These are phyloP conservation scores for Prietella phreatophila DNA, from an alignment of 2,113 vertebrate species.

Conservation along the genomic window DNA sequence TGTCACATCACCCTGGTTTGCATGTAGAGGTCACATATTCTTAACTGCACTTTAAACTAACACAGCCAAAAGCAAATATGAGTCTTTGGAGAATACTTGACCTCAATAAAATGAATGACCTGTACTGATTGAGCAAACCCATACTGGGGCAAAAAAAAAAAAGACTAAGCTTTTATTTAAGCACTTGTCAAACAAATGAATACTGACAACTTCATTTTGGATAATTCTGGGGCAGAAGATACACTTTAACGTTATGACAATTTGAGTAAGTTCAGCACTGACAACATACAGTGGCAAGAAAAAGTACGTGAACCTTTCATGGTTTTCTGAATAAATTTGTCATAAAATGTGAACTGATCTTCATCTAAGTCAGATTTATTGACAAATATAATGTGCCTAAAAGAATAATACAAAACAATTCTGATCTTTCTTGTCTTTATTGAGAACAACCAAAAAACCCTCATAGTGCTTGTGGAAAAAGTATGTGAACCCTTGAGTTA, in stretches of 20 bases:
- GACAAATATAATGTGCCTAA: too few relatives aligned
- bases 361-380: too few relatives aligned
- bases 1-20: conserved; percentile 26
- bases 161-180: conserved; percentile 17
- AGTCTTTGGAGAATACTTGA: conserved; percentile 39
- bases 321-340: too few relatives aligned
- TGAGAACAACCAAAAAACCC: too few relatives aligned
- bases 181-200: neutral
- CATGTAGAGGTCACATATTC: conserved; percentile 33
- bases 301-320: too few relatives aligned
- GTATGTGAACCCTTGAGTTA: too few relatives aligned
- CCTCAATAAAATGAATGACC: conserved; percentile 20
- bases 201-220: neutral
- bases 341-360: too few relatives aligned
- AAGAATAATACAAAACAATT: too few relatives aligned
- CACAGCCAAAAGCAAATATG: conserved; percentile 45
- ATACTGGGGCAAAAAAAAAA: conserved; percentile 5
- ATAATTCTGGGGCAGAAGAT: neutral
- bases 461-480: too few relatives aligned
- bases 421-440: too few relatives aligned
- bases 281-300: neutral
- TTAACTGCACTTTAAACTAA: conserved; percentile 37
- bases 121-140: conserved; percentile 28
- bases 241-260: neutral
- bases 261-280: neutral